phyloP scores from a whole-genome alignment of 2,797 vertebrate species.

The Thaleichthys pacificus region DNA sequence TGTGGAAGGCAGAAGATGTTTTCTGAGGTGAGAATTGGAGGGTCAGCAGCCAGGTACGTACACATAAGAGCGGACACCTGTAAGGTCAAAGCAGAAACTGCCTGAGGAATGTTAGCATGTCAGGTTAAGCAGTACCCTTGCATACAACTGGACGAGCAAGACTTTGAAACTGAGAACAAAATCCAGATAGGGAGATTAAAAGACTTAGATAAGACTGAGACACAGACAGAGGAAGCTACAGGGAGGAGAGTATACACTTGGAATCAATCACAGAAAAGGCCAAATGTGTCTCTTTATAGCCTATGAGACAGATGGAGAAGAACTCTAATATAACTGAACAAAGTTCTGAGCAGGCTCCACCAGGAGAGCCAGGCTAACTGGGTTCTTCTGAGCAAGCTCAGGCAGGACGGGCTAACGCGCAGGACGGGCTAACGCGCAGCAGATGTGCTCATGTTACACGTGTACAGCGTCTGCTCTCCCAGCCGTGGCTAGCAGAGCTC shows the following conservation, averaged over 20 bases:
- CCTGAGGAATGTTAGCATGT: too few relatives aligned
- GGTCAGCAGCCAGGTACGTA: neutral
- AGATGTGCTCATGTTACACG: slow-evolving; percentile 48
- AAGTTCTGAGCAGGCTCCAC: slow-evolving; percentile 1
- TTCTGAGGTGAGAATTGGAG: neutral
- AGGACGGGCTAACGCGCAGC: slow-evolving; percentile 30
- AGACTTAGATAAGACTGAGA: neutral
- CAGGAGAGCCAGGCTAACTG: too few relatives aligned
- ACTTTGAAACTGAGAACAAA: too few relatives aligned
- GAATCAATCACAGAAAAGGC: slow-evolving; percentile 11
- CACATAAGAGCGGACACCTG: neutral
- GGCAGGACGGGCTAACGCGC: too few relatives aligned
- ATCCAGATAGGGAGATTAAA: too few relatives aligned
- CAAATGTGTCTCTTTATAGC: neutral
- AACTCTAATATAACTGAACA: slow-evolving; percentile 28
- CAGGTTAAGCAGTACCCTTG: too few relatives aligned
- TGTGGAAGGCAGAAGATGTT: neutral
- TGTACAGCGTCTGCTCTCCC: slow-evolving; percentile 20
- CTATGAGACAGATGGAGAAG: slow-evolving; percentile 15
- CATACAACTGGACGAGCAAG: too few relatives aligned
- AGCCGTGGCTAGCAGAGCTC: neutral
- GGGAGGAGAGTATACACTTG: neutral
- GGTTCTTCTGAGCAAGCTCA: too few relatives aligned
- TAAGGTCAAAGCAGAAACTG: neutral
- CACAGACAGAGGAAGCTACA: slow-evolving; percentile 16